A percentile compares a stretch with the other conserved stretches of the same genome.
Evolutionary conservation across 1,140 invertebrate species (phyloP).

Genomic region (Hesperophylax magnus): DNA sequence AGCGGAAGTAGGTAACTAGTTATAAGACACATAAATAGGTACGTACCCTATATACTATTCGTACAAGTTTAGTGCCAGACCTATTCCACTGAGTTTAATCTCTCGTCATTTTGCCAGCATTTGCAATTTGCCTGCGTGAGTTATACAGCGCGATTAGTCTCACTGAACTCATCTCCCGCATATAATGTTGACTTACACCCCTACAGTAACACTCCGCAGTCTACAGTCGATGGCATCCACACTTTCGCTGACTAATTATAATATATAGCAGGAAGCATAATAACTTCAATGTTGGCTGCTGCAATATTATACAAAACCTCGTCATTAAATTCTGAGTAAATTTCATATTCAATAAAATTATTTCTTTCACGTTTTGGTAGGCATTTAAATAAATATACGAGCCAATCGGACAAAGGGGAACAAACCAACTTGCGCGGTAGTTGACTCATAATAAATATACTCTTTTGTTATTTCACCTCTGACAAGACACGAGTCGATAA

Average conservation of each 20-base stretch:
- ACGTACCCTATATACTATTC: too few species aligned
- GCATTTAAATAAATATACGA: too few species aligned
- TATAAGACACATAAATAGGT: too few species aligned
- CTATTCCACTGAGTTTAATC: conserved; percentile 12
- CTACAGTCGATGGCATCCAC: background rate
- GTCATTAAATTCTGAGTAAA: background rate
- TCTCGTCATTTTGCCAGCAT: background rate
- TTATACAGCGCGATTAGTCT: conserved; percentile 25
- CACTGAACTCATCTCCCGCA: background rate
- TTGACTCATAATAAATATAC: too few species aligned
- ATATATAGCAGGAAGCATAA: background rate
- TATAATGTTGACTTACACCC: conserved; percentile 6
- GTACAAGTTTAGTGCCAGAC: background rate
- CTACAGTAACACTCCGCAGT: background rate
- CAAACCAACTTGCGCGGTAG: too few species aligned
- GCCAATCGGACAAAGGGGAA: too few species aligned
- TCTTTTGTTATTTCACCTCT: too few species aligned
- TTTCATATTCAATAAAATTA: background rate
- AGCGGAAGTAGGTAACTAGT: too few species aligned
- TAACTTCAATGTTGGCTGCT: background rate
- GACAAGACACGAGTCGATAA: too few species aligned
- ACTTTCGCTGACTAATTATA: background rate
- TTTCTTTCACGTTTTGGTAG: too few species aligned
- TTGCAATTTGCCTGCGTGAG: conserved; percentile 1
- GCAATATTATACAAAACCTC: background rate